Base-by-base conservation (phyloP, 2,113 vertebrate genomes). In the Larimichthys crocea region DNA sequence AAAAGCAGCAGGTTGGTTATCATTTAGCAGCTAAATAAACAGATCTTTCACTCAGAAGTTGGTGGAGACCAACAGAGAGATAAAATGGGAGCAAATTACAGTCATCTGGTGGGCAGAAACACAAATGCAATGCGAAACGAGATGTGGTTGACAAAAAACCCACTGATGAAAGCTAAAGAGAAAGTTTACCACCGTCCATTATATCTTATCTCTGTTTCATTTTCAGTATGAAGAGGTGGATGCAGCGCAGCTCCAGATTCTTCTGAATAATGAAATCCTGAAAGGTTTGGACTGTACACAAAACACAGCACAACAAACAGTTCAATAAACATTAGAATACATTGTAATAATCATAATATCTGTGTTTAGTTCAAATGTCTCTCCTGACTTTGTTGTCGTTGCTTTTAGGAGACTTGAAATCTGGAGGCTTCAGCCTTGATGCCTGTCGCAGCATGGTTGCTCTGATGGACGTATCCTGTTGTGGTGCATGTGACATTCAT, bases 391-490 rank as follows among this genome's bases (percentile, higher is more conserved):
- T 19, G 40, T 5, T 31, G n/a, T 14, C 11, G 12, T 10, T 10
- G 83, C 20, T 35, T 46, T 20, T 55, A 94, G 94, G 80, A 48
- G 77, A 86, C 26, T 48, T 87, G 26, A 90, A 87, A 64, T 80
- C 73, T 31, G 91, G 78, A 64, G 92, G 92, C 14, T 95, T 96
- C 86, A 91, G 74, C n/a, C 63, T 93, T 16, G 94, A 96, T n/a
- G 89, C 92, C 64, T 96, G 95, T 59, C 92, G 91, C 77, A 94
- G 95, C 69, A 90, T 96, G 80, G 86, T 95, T 3, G 94, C 95
- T 10, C 64, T 95, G 74, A 95, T 95, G 94, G 95, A 95, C 52
- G 95, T 95, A 95, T 95, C 94, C 93, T 84, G 4, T 20, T 69
- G 4, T 14, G 17, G 60, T 46, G 2, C 3, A 46, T 52, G 0